Evolutionary conservation across 1,140 invertebrate species (phyloP).

Genomic region (Hetaerina americana): DNA sequence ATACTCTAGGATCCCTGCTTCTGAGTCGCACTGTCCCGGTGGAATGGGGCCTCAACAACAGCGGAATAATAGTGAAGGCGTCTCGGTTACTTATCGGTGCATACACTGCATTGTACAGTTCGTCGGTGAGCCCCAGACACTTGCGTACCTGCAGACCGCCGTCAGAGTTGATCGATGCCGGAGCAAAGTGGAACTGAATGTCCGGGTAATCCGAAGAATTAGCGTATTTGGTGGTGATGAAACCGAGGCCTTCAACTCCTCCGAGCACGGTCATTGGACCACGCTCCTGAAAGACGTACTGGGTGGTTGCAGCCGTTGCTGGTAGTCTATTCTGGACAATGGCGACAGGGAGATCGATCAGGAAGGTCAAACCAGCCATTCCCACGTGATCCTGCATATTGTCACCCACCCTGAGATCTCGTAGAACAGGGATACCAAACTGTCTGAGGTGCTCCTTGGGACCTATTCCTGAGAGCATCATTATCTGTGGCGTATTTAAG

Average conservation of each 20-base stretch:
- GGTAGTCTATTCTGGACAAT: conserved; percentile 53
- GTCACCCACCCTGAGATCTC: conserved; percentile 50
- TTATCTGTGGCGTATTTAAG: conserved; percentile 63
- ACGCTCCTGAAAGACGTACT: conserved; percentile 57
- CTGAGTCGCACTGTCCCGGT: conserved; percentile 59
- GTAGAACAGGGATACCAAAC: conserved; percentile 53
- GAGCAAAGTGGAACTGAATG: conserved; percentile 77
- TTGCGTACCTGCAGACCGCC: conserved; percentile 53
- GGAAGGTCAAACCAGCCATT: conserved; percentile 64
- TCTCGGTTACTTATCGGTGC: conserved; percentile 60
- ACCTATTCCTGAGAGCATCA: conserved; percentile 81
- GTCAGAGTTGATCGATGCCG: conserved; percentile 70
- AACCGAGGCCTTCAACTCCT: conserved; percentile 72
- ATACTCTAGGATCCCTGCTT: conserved; percentile 66
- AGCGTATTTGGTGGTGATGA: conserved; percentile 69
- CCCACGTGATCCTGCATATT: conserved; percentile 74
- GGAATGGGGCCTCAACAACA: conserved; percentile 65
- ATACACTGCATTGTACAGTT: conserved; percentile 63
- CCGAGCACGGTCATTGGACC: conserved; percentile 75
- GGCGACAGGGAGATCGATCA: conserved; percentile 58
- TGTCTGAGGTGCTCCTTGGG: conserved; percentile 56
- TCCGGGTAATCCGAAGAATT: conserved; percentile 64
- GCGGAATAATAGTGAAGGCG: conserved; percentile 70
- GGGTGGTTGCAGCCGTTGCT: conserved; percentile 59
- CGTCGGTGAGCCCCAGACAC: conserved; percentile 68